These are phyloP conservation scores for Stegodyphus mimosarum DNA, from an alignment of 1,140 invertebrate genomes.

Conservation along the genomic window DNA sequence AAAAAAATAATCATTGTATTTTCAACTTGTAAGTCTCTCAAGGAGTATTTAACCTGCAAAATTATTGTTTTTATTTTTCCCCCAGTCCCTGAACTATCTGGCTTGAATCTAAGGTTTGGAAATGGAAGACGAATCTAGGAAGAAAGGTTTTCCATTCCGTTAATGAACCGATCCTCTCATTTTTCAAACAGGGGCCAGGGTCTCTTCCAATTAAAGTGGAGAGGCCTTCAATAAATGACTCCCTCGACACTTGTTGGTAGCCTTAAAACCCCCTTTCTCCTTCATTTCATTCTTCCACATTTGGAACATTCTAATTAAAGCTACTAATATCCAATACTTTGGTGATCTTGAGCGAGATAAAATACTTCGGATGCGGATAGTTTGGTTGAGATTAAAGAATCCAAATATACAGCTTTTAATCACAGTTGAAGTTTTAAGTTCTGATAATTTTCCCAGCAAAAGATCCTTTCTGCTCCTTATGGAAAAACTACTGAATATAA, in stretches of 20 bases:
- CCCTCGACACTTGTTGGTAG: slow-evolving; percentile 37
- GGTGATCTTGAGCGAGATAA: background rate
- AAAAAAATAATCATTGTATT: too few relatives aligned
- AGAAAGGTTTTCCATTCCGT: background rate
- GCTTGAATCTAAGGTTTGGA: background rate
- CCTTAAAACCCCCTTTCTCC: background rate
- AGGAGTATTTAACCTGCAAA: too few relatives aligned
- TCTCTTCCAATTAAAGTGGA: slow-evolving; percentile 20
- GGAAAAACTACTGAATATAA: too few relatives aligned
- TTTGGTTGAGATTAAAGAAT: too few relatives aligned
- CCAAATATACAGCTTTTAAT: too few relatives aligned
- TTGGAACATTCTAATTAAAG: slow-evolving; percentile 34
- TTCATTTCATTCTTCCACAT: background rate
- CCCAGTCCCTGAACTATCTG: too few relatives aligned
- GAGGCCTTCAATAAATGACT: slow-evolving; percentile 24
- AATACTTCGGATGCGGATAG: too few relatives aligned
- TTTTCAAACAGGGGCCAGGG: slow-evolving; percentile 13
- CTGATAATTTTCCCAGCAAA: too few relatives aligned
- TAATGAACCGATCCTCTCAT: slow-evolving; percentile 25
- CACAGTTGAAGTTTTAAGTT: too few relatives aligned
- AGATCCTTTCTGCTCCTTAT: too few relatives aligned
- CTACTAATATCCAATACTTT: slow-evolving; percentile 4
- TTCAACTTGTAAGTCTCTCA: too few relatives aligned
- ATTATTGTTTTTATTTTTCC: too few relatives aligned
- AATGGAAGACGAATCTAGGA: background rate